These are phyloP conservation scores for Arnoldichthys spilopterus DNA, from an alignment of 2,797 vertebrate genomes.

Conservation along the genomic window DNA sequence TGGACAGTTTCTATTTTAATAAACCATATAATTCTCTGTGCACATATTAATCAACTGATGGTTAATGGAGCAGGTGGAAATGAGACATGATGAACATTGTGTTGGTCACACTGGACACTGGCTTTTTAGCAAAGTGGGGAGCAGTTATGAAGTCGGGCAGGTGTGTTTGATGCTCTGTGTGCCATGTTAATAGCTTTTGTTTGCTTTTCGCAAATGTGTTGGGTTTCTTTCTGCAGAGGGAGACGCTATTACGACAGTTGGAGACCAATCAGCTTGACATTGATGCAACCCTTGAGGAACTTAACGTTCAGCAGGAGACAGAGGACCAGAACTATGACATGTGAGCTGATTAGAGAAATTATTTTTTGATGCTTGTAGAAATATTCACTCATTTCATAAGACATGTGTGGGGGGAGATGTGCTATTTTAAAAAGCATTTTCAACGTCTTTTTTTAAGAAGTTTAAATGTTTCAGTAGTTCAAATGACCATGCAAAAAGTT, in stretches of 20 bases:
- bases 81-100: no score
- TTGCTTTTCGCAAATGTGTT: background rate
- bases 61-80: no score
- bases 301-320: conserved; percentile 78
- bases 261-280: conserved; percentile 66
- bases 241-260: conserved; percentile 60
- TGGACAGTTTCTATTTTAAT: no score
- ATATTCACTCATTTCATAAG: background rate
- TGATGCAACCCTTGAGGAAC: conserved; percentile 70
- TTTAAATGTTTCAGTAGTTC: no score
- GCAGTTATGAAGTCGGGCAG: background rate
- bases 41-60: no score
- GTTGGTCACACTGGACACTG: no score
- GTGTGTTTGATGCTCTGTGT: conserved; percentile 6
- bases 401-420: no score
- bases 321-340: conserved; percentile 79
- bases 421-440: no score
- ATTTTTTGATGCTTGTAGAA: background rate
- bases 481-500: no score
- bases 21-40: no score
- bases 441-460: no score
- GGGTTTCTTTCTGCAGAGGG: conserved; percentile 53
- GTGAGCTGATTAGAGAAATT: no score
- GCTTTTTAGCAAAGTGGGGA: background rate
- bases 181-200: conserved; percentile 9